Percentiles rank a stretch among this genome's conserved stretches.
These are phyloP conservation scores for Rhynchophorus ferrugineus DNA, from an alignment of 1,140 invertebrate genomes.

Conservation along the genomic window DNA sequence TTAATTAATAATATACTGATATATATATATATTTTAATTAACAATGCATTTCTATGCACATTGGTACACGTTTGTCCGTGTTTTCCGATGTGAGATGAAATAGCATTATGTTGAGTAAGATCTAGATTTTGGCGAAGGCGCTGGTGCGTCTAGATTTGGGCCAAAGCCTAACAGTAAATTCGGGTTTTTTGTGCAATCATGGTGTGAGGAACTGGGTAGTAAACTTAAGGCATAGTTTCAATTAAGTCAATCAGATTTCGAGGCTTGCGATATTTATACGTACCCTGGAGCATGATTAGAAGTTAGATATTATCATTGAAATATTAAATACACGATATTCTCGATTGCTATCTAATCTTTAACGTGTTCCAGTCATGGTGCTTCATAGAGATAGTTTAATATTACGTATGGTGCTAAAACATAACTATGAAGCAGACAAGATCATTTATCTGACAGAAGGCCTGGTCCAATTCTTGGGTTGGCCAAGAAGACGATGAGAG, in stretches of 20 bases:
- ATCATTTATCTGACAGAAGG: no score
- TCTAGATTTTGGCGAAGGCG: not conserved
- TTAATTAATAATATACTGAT: not conserved
- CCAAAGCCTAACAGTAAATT: slow-evolving; percentile 29
- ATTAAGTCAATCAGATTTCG: slow-evolving; percentile 12
- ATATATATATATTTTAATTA: not conserved
- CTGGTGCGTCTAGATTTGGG: not conserved
- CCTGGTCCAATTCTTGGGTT: no score
- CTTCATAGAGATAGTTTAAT: slow-evolving; percentile 32
- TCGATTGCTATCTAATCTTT: slow-evolving; percentile 40
- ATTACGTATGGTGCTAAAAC: slow-evolving; percentile 39
- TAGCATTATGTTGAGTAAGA: not conserved
- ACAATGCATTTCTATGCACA: not conserved
- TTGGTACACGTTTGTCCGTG: not conserved
- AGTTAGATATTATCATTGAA: slow-evolving; percentile 33
- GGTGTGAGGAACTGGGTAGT: slow-evolving; percentile 38
- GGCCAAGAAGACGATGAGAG: no score
- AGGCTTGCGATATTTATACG: slow-evolving; percentile 2
- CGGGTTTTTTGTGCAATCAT: slow-evolving; percentile 43
- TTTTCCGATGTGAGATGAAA: not conserved
- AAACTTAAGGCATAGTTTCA: slow-evolving; percentile 13
- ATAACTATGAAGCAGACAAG: no score
- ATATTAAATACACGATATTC: no score
- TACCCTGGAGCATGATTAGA: slow-evolving; percentile 35
- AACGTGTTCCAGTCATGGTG: slow-evolving; percentile 37